Evolutionary conservation across 2,797 vertebrate genomes (phyloP).

Genomic region (Myotis findleyi): DNA sequence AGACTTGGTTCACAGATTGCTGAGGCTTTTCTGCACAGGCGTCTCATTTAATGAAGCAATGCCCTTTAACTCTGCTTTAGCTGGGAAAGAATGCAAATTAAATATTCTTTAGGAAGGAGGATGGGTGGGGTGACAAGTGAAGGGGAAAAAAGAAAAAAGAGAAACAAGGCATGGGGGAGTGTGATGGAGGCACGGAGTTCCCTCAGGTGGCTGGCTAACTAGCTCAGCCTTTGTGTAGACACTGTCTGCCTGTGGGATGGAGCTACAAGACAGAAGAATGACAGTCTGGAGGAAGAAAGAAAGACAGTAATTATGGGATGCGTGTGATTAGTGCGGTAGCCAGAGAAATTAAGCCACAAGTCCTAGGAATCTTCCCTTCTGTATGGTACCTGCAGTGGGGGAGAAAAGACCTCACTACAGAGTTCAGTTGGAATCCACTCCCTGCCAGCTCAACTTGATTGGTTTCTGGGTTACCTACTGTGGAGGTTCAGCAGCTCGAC

Average conservation of each 20-base stretch:
- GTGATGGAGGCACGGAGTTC: constrained; percentile 78
- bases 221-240: constrained; percentile 87
- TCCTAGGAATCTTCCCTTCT: constrained; percentile 94
- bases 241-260: constrained; percentile 86
- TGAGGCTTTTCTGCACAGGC: constrained; percentile 83
- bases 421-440: constrained; percentile 91
- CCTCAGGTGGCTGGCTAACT: constrained; percentile 89
- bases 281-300: constrained; percentile 89
- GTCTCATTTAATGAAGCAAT: constrained; percentile 86
- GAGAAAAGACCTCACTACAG: constrained; percentile 90
- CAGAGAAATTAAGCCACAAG: constrained; percentile 95
- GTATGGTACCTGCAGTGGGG: constrained; percentile 91
- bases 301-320: constrained; percentile 91
- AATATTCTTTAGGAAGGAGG: constrained; percentile 85
- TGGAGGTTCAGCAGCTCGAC: constrained; percentile 90
- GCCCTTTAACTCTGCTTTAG: constrained; percentile 82
- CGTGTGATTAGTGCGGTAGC: constrained; percentile 94
- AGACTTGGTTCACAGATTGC: constrained; percentile 83
- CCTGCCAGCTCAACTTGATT: constrained; percentile 96
- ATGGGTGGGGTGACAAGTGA: constrained; percentile 69
- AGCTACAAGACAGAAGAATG: constrained; percentile 88
- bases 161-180: constrained; percentile 48
- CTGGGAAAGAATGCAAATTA: constrained; percentile 90
- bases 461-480: constrained; percentile 94
- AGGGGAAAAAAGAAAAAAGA: constrained; percentile 50